Evolutionary conservation across 2,888 invertebrate species (phyloP), one percentile per base, ranked within the genome.

Genomic region (Ichneumoninae sp.): DNA sequence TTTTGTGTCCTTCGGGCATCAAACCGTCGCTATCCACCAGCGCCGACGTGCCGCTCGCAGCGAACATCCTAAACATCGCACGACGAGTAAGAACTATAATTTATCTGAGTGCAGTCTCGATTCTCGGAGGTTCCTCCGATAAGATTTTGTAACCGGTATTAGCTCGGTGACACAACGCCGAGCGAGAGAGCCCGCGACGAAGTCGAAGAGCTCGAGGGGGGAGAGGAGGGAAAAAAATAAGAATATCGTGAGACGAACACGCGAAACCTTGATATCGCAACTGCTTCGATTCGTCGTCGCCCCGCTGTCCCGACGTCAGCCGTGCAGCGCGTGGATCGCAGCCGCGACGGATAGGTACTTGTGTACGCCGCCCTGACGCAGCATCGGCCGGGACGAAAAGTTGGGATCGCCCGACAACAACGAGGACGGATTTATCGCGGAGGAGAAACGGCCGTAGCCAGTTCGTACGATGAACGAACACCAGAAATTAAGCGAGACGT

Each of bases 221-320:
- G n/a, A 0, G 72, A 47, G 68, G 26, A 19, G 52, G 52, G 68
- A n/a, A 36, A 57, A 62, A 40, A 54, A 69, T 16, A 26, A 22
- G 22, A 60, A 60, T 19, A 65, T 10, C 33, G 8, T 47, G 62
- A 62, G 60, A n/a, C 74, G 13, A 62, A 68, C 54, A 71, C 47
- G 68, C 62, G 76, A 82, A 82, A 72, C 76, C 75, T 82, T 82
- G 76, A 72, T 82, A 77, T 57, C 82, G 44, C 65, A 79, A 75
- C 66, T 71, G 81, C 72, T 74, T 54, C 72, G 85, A 80, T 75
- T 68, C 71, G 68, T 74, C 50, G 71, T 75, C 66, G 60, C 66
- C 44, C 70, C 68, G 68, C 40, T 44, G 16, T 50, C 44, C 40
- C 22, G 40, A 62, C 80, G 71, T 83, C 77, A 77, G 52, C 81